Base-by-base conservation (phyloP, 1,140 invertebrate genomes). In the Varroa destructor region DNA sequence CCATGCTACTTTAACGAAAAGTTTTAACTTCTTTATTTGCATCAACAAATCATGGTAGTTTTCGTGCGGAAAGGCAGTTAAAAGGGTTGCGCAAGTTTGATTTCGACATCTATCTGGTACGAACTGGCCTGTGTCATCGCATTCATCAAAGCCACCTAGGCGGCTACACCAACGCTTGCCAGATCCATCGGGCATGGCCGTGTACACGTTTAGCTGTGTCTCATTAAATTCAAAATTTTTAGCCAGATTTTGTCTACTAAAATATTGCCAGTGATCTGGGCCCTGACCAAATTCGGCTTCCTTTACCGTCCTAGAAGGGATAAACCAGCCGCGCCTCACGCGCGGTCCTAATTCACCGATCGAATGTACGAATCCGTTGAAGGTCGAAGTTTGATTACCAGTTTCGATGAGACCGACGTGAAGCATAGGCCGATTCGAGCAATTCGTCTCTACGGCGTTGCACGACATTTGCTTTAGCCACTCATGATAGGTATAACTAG, bases 1-100 rank as follows among this genome's bases (percentile, higher is more conserved):
- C 61, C 61, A 67, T 43, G 61, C 61, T 12, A 67, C 61, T 67
- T 67, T 67, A 14, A 67, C 61, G 61, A 43, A 67, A 2, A 67
- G 36, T 1, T 8, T 2, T 37, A 67, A 8, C 61, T 67, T 46
- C 1, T 67, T 37, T 12, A 67, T 67, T 8, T 67, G 61, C 37
- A 3, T 67, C 12, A 46, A 14, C 10, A 67, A 14, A 37, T 43
- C 37, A 46, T 67, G 10, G 8, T 67, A 67, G 61, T 67, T 67
- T 67, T 67, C 61, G 36, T 67, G 36, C 14, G 61, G 61, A 37
- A 36, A 67, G 40, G 61, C 61, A 14, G 61, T 37, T 2, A 67
- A 3, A 3, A 67, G 4, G 3, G 46, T 40, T 10, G 61, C 61
- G 36, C 61, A 67, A 12, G 12, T 67, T 67, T 67, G 46, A 51